Evolutionary conservation across 2,888 invertebrate species (phyloP).

Genomic region (Sepiola atlantica): DNA sequence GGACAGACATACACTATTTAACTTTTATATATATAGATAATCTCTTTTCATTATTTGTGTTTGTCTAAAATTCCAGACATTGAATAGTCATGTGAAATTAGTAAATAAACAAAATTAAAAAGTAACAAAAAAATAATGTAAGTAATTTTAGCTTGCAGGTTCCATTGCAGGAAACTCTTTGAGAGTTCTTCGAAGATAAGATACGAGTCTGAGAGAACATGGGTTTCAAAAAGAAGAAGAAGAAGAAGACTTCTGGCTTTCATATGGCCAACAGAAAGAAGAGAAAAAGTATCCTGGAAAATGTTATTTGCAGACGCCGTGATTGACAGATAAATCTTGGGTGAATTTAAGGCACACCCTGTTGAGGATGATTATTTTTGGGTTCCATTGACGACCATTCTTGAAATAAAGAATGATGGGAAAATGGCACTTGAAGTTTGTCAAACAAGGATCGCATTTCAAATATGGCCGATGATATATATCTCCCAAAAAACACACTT

Average conservation of each 20-base stretch:
- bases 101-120: not conserved
- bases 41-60: too few species aligned
- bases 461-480: not conserved
- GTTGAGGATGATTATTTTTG: not conserved
- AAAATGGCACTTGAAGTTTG: not conserved
- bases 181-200: not conserved
- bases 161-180: not conserved
- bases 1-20: too few species aligned
- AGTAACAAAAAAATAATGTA: not conserved
- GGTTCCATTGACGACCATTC: not conserved
- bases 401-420: not conserved
- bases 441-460: not conserved
- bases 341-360: not conserved
- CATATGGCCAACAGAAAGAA: not conserved
- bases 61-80: not conserved
- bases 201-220: not conserved
- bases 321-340: conserved; percentile 6
- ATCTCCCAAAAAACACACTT: too few species aligned
- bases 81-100: not conserved
- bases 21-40: too few species aligned
- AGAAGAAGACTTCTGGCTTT: not conserved
- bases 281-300: not conserved
- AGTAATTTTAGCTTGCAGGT: not conserved
- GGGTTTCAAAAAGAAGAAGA: too few species aligned
- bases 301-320: not conserved